Base-by-base conservation (phyloP, 2,888 invertebrate genomes). In the Helleia helle region DNA sequence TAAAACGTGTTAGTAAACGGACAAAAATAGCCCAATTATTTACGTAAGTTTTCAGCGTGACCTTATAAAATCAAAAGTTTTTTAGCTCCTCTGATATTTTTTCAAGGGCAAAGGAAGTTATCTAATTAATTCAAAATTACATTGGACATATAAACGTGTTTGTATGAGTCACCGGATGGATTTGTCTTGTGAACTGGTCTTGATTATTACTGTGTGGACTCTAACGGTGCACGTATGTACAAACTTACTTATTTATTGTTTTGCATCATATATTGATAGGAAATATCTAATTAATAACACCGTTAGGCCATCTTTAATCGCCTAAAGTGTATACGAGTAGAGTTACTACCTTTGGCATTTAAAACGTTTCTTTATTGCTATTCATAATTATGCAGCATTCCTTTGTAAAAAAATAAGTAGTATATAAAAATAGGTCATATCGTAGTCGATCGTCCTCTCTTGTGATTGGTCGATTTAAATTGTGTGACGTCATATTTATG, bases 131-230 rank as follows among this genome's bases (percentile, higher is more conserved):
- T 25, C 26, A 25, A 31, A 22, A 27, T 29, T 30, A 30, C 13
- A 14, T 25, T 39, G 30, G 18, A 34, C 34, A 12, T 42, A 42
- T 22, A 34, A 42, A 40, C 38, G 11, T 41, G 38, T 31, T 36
- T 7, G 7, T 12, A 14, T 48, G 46, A 51, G 22, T 47, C 51
- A 48, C 45, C 46, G 50, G 48, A 48, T 45, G 43, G 37, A 40
- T 31, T 46, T 36, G 39, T 39, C n/a, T n/a, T n/a, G 24, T 42
- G 28, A 40, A 44, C 46, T 41, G 38, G 47, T 49, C 37, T 42
- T 24, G 28, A 15, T 40, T 31, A 40, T 42, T 30, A 25, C 22
- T 42, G 14, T 22, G 36, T 14, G 15, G 36, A 41, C 37, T 28
- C 17, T 51, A 46, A 49, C 46, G 43, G 45, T 29, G 26, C 6